Evolutionary conservation across 2,797 vertebrate species (phyloP).

Genomic region (Craterocephalus amniculus): DNA sequence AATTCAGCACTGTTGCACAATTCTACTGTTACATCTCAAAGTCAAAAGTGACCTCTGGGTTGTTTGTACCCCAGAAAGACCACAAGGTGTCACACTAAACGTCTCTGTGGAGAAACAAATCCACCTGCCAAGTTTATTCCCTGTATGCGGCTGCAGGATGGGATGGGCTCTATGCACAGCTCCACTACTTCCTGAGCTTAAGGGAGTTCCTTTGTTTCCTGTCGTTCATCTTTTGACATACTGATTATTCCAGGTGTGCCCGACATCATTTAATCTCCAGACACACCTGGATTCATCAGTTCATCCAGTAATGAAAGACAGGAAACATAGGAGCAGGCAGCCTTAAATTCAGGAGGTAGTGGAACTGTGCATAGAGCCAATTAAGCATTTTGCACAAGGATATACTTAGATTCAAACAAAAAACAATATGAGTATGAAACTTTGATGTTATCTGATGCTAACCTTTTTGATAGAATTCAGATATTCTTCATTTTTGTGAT

Average conservation of each 20-base stretch:
- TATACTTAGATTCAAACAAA: neutral
- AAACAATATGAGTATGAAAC: neutral
- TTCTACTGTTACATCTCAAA: too few relatives aligned
- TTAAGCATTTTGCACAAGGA: neutral
- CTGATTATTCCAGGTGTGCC: too few relatives aligned
- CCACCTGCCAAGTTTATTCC: neutral
- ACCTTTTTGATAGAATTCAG: neutral
- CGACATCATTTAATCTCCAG: too few relatives aligned
- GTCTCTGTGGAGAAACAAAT: neutral
- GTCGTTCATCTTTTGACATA: too few relatives aligned
- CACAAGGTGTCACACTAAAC: slow-evolving; percentile 58
- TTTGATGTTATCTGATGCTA: neutral
- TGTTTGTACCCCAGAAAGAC: slow-evolving; percentile 14
- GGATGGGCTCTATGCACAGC: too few relatives aligned
- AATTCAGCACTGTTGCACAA: neutral
- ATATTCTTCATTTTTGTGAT: neutral
- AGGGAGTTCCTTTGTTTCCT: too few relatives aligned
- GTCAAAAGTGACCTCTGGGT: neutral
- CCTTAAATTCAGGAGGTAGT: too few relatives aligned
- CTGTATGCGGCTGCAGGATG: neutral
- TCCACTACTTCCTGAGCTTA: too few relatives aligned
- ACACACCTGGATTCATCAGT: too few relatives aligned
- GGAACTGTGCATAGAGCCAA: too few relatives aligned
- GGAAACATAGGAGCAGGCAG: too few relatives aligned
- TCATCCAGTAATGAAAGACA: too few relatives aligned